Evolutionary conservation across 2,888 invertebrate genomes (phyloP), one percentile per base, ranked within the genome.

Genomic region (Acanthosepion esculentum): DNA sequence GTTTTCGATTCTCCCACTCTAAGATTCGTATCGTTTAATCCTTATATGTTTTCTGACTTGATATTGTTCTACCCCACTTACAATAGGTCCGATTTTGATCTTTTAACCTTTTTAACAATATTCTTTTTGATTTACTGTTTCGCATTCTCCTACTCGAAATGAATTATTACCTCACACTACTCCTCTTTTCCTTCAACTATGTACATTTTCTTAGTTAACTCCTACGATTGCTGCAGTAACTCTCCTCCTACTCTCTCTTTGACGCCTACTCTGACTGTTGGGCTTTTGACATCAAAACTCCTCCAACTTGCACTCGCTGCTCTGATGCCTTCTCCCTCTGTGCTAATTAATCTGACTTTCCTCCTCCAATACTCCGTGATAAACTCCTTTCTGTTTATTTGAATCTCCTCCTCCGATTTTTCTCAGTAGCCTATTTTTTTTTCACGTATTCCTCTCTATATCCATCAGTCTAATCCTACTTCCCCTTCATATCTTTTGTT

Each of bases 201-300:
- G 26, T 93, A 6, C 26, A 23, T 50, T 53, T 53, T n/a, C 53
- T 93, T n/a, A 59, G 59, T 23, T 6, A 23, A 48, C 93, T 93
- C 93, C 50, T 93, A 48, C n/a, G n/a, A 93, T 93, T 93, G 48
- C n/a, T 48, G 48, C 93, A 78, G 78, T 93, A 53, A 48, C 93
- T 93, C n/a, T 93, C 93, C 48, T 48, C 48, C 20, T 26, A 3
- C 92, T 92, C 92, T 20, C 5, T 29, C 48, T 48, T 92, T 48
- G 41, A 33, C 48, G 20, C 29, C 48, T n/a, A 8, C 91, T 50
- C 50, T 50, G 50, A 50, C 50, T 41, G 41, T n/a, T 20, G 29
- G 33, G 29, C 91, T n/a, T 91, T 18, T n/a, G 41, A 41, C 41
- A 41, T 41, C 41, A 91, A n/a, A 41, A n/a, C 23, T 41, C 41